Conservation (phyloP, 2,113 vertebrate genomes). For the Ammospiza nelsoni region DNA sequence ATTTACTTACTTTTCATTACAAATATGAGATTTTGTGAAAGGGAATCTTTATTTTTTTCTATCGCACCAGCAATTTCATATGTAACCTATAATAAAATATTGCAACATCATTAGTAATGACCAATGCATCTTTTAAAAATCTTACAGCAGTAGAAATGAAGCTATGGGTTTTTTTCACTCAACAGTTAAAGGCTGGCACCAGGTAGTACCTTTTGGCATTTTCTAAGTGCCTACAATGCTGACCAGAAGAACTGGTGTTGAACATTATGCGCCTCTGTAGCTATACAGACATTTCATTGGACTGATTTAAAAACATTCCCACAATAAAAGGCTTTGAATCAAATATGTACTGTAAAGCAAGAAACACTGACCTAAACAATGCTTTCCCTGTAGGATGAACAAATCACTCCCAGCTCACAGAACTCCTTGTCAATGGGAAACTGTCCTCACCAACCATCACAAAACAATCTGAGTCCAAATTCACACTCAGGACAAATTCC, state of each 20-base stretch:
- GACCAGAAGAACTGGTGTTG: not conserved
- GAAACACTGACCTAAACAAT: not conserved
- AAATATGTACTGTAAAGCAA: not conserved
- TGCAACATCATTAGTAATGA: constrained; percentile 54
- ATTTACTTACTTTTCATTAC: constrained; percentile 93
- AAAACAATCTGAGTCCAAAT: not conserved
- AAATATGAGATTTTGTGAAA: constrained; percentile 92
- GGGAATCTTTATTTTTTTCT: constrained; percentile 91
- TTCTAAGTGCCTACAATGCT: not conserved
- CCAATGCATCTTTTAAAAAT: not conserved
- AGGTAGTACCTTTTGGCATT: not conserved
- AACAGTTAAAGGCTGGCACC: not conserved
- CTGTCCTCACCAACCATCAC: not conserved
- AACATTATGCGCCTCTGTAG: not conserved
- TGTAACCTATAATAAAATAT: constrained; percentile 81
- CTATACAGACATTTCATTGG: not conserved
- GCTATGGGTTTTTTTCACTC: not conserved
- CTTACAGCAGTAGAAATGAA: not conserved
- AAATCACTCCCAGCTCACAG: not conserved
- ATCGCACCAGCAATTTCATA: constrained; percentile 89
- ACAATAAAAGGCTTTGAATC: not conserved
- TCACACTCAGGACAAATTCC: not conserved
- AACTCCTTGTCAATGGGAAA: not conserved
- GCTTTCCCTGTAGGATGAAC: not conserved
- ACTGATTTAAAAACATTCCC: not conserved